Percentiles rank a stretch among this genome's conserved stretches.
These are phyloP conservation scores for Dolomedes plantarius DNA, from an alignment of 2,888 invertebrate species.

Conservation along the genomic window DNA sequence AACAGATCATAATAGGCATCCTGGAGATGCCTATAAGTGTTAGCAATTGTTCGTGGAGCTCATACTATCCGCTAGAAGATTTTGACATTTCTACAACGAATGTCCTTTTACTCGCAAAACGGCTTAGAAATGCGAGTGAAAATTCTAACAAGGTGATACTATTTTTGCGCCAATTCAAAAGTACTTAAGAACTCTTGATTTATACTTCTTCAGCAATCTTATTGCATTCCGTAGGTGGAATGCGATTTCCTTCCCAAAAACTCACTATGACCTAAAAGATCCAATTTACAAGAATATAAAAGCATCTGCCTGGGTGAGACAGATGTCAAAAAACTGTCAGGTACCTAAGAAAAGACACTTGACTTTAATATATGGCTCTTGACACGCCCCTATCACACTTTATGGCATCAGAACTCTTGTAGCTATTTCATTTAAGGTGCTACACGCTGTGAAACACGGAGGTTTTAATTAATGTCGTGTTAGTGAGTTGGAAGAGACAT, in stretches of 20 bases:
- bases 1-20: too few species aligned
- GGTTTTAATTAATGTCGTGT: conserved; percentile 36
- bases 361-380: conserved; percentile 53
- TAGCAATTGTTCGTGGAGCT: too few species aligned
- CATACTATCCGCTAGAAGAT: too few species aligned
- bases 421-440: conserved; percentile 29
- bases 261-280: neutral
- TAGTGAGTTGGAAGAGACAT: neutral
- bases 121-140: too few species aligned
- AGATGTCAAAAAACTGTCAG: conserved; percentile 34
- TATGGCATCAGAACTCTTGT: conserved; percentile 17
- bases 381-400: conserved; percentile 51
- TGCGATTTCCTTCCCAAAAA: neutral
- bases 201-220: neutral
- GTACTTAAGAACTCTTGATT: too few species aligned
- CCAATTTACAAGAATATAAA: conserved; percentile 30
- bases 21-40: too few species aligned
- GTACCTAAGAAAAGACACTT: conserved; percentile 35
- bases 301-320: neutral
- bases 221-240: neutral
- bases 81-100: too few species aligned
- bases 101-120: too few species aligned
- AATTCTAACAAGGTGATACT: too few species aligned
- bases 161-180: too few species aligned
- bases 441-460: conserved; percentile 32